Conservation (phyloP, 2,888 invertebrate genomes). For the Prosapia bicincta region DNA sequence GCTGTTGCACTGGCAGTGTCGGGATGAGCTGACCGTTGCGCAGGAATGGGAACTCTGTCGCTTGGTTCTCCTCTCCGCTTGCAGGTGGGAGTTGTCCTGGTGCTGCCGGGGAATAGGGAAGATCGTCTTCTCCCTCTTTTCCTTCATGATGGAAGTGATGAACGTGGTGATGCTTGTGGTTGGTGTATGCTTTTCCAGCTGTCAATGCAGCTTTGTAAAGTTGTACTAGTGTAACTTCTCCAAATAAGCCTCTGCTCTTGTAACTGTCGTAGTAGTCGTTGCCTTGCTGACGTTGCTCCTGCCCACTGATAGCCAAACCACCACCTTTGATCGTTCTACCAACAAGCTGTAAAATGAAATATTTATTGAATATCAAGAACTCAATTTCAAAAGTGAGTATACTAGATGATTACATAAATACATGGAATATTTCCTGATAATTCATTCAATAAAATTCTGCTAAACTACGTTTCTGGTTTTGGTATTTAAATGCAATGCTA, state of each 20-base stretch:
- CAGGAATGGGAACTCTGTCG: conserved; percentile 40
- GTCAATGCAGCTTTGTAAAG: conserved; percentile 76
- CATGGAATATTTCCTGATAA: no score
- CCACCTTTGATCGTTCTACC: conserved; percentile 72
- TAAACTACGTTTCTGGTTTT: no score
- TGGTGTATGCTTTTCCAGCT: conserved; percentile 81
- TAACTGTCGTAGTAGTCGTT: conserved; percentile 54
- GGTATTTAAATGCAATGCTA: background rate
- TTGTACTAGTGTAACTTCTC: conserved; percentile 77
- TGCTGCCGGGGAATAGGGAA: conserved; percentile 36
- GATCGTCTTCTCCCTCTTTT: conserved; percentile 33
- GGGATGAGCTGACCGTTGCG: conserved; percentile 36
- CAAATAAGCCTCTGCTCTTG: conserved; percentile 61
- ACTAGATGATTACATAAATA: background rate
- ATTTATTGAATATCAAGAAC: background rate
- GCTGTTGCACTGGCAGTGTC: conserved; percentile 37
- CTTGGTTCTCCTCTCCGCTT: conserved; percentile 36
- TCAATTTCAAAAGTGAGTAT: background rate
- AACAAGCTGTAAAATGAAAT: conserved; percentile 58
- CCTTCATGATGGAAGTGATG: conserved; percentile 51
- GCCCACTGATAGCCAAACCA: conserved; percentile 71
- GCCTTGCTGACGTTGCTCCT: conserved; percentile 61
- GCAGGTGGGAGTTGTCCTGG: conserved; percentile 31
- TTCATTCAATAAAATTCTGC: no score
- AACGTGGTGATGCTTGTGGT: conserved; percentile 83